These are phyloP conservation scores for Gambelia wislizenii DNA, from an alignment of 2,797 vertebrate genomes.

Conservation along the genomic window DNA sequence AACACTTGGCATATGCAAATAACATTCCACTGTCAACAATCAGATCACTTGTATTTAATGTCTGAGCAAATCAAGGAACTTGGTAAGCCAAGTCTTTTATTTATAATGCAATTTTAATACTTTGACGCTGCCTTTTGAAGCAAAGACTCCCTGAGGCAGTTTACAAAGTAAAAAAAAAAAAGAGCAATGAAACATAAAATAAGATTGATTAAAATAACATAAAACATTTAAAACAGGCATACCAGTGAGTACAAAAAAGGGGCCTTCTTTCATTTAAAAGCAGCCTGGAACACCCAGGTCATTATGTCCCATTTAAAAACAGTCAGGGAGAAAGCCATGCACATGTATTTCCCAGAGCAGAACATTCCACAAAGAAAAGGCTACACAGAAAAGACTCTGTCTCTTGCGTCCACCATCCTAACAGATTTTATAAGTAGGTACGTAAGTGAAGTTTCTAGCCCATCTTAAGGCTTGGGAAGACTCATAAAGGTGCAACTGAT, in stretches of 20 bases:
- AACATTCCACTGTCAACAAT: constrained; percentile 62
- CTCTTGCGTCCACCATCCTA: too few relatives aligned
- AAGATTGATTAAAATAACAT: neutral
- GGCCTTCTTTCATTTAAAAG: too few relatives aligned
- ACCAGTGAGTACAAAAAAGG: neutral
- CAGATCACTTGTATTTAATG: constrained; percentile 61
- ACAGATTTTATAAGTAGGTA: too few relatives aligned
- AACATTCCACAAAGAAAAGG: too few relatives aligned
- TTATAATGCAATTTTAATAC: neutral
- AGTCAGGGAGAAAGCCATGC: too few relatives aligned
- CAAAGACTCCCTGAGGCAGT: neutral
- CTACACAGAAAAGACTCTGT: too few relatives aligned
- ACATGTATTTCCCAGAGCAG: too few relatives aligned
- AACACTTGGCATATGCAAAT: constrained; percentile 64
- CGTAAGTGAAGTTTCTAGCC: too few relatives aligned
- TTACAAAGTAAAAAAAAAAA: neutral
- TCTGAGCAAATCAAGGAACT: constrained; percentile 60
- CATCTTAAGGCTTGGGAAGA: too few relatives aligned
- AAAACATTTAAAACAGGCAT: neutral
- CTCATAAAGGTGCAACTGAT: too few relatives aligned
- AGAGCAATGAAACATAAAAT: neutral
- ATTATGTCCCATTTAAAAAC: too few relatives aligned
- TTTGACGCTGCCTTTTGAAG: neutral
- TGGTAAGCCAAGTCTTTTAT: constrained; percentile 47
- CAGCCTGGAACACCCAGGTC: too few relatives aligned